Conservation (phyloP, 2,888 invertebrate species). For the Rugalucina vietnamica region DNA sequence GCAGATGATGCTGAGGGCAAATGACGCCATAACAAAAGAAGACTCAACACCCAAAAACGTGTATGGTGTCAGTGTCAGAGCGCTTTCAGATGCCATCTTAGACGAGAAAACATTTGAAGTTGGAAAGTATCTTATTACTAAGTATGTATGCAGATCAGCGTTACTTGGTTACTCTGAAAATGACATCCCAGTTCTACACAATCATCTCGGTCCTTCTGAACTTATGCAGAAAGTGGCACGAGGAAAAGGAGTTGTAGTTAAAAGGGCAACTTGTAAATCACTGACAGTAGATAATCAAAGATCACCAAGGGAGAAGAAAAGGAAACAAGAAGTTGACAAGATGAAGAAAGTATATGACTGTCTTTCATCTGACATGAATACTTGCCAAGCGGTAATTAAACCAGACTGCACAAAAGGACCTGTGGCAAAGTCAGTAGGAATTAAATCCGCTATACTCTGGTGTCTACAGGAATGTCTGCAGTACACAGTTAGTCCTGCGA, state of each 20-base stretch:
- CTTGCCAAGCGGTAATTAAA: background rate
- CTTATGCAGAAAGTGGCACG: background rate
- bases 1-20: background rate
- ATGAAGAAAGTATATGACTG: background rate
- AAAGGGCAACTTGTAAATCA: background rate
- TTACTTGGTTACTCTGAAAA: constrained; percentile 10
- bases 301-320: background rate
- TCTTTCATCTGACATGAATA: background rate
- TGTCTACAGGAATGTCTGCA: too few relatives aligned
- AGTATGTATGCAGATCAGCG: constrained; percentile 16
- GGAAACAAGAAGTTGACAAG: background rate
- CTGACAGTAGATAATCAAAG: background rate
- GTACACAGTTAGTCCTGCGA: too few relatives aligned
- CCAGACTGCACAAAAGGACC: background rate
- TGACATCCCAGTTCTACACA: constrained; percentile 7
- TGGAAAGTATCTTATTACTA: constrained; percentile 15
- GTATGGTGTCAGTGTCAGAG: constrained; percentile 3
- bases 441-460: constrained; percentile 14
- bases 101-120: constrained; percentile 24
- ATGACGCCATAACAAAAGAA: too few relatives aligned
- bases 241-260: background rate
- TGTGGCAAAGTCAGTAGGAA: background rate
- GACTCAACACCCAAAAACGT: too few relatives aligned
- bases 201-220: background rate
- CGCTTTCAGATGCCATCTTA: constrained; percentile 12